Evolutionary conservation across 2,113 vertebrate genomes (phyloP).

Genomic region (Barnardius zonarius): DNA sequence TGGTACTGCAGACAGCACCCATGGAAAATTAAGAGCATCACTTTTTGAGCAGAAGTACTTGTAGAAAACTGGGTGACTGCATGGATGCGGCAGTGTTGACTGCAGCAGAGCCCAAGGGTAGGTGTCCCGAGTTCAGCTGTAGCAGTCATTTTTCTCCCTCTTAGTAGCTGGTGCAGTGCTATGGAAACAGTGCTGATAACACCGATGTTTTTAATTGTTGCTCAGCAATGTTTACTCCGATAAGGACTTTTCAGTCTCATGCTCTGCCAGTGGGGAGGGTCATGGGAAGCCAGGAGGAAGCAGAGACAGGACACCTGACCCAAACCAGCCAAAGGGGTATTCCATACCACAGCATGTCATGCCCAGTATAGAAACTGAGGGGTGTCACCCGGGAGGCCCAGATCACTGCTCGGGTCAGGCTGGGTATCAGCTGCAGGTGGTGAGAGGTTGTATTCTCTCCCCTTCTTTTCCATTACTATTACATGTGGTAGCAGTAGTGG

Average conservation of each 20-base stretch:
- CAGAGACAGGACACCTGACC: not conserved
- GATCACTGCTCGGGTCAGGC: not conserved
- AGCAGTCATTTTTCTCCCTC: not conserved
- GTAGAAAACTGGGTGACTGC: not conserved
- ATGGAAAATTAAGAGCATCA: fast-evolving
- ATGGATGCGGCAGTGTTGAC: not conserved
- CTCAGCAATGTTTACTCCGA: not conserved
- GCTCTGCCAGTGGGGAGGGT: not conserved
- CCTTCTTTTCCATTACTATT: not conserved
- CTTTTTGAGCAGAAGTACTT: not conserved
- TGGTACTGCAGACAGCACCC: not conserved
- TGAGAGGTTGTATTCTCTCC: not conserved
- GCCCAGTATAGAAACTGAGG: not conserved
- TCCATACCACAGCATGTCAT: not conserved
- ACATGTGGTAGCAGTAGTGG: not conserved
- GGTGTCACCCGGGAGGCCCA: not conserved
- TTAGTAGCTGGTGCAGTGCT: not conserved
- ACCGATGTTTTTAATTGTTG: not conserved
- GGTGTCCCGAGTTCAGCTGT: not conserved
- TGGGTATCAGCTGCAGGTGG: not conserved
- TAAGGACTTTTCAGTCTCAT: not conserved
- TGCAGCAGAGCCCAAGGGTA: not conserved
- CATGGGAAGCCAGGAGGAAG: not conserved
- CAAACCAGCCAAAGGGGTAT: not conserved
- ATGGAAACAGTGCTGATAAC: not conserved